Base-by-base conservation (phyloP, 2,113 vertebrate genomes). In the Ictalurus punctatus region DNA sequence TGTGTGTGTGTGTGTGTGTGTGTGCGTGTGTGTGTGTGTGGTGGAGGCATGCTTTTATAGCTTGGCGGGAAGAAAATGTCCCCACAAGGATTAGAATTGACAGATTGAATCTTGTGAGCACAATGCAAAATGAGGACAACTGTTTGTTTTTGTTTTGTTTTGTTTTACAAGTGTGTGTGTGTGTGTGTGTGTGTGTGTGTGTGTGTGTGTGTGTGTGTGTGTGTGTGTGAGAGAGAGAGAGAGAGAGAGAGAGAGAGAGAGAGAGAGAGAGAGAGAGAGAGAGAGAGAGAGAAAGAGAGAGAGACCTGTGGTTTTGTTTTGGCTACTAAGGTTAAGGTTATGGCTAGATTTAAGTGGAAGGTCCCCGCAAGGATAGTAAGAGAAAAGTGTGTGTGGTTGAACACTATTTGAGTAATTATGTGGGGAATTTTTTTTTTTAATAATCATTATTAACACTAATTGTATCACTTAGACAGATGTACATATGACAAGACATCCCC, bases 361-460 rank as follows among this genome's bases (percentile, higher is more conserved):
- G n/a, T 59, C 79, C n/a, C 0, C 3, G 37, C 3, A 37, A 82
- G 54, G n/a, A 37, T 37, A 4, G 6, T 21, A 34, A 82, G 7
- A 21, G 8, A 21, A 56, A 58, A 1, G 8, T 4, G 17, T 82
- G 3, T 16, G 12, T 79, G 48, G 3, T 5, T 25, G 40, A 44
- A 54, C 79, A 27, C n/a, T 58, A 37, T 14, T 37, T 48, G 40
- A 48, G 6, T 48, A 25, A 40, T 44, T 48, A 23, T 27, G 10
- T 65, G 59, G 48, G 48, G 48, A 27, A n/a, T n/a, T n/a, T n/a
- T n/a, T n/a, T n/a, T n/a, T n/a, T n/a, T 37, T 84, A 59, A 59
- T n/a, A 48, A 78, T 78, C 23, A 16, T 78, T 86, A 63, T 48
- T 48, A 59, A 86, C 54, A 78, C 54, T 88, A 69, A 56, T 83